Evolutionary conservation across 2,888 invertebrate species (phyloP).

Genomic region (Eupithecia insigniata): DNA sequence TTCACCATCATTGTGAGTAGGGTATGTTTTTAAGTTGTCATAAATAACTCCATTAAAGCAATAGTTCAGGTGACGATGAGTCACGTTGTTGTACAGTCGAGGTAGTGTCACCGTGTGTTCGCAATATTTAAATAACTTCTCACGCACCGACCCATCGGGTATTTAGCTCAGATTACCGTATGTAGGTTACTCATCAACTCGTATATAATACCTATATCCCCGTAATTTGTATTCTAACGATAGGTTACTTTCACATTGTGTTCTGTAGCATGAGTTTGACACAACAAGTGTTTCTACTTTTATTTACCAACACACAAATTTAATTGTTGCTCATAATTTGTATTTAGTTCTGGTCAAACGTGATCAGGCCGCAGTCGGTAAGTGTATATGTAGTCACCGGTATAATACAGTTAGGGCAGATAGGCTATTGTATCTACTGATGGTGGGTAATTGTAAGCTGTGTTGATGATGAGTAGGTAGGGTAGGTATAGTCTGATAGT

Average conservation of each 20-base stretch:
- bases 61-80: not conserved
- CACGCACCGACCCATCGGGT: not conserved
- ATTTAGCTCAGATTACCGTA: not conserved
- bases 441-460: too few species aligned
- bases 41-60: not conserved
- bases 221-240: not conserved
- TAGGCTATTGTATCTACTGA: too few species aligned
- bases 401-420: not conserved
- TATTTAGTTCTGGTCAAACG: not conserved
- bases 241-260: not conserved
- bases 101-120: not conserved
- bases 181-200: not conserved
- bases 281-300: not conserved
- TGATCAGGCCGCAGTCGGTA: not conserved
- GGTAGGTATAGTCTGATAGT: not conserved
- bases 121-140: not conserved
- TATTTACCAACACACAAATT: not conserved
- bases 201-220: not conserved
- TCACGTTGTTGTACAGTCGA: not conserved
- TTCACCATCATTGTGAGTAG: not conserved
- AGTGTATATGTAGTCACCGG: not conserved
- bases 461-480: not conserved
- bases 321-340: not conserved
- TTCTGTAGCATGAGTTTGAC: not conserved
- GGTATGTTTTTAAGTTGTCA: not conserved